Base-by-base conservation (phyloP, 2,888 invertebrate genomes). In the Drosophila maculinotata region DNA sequence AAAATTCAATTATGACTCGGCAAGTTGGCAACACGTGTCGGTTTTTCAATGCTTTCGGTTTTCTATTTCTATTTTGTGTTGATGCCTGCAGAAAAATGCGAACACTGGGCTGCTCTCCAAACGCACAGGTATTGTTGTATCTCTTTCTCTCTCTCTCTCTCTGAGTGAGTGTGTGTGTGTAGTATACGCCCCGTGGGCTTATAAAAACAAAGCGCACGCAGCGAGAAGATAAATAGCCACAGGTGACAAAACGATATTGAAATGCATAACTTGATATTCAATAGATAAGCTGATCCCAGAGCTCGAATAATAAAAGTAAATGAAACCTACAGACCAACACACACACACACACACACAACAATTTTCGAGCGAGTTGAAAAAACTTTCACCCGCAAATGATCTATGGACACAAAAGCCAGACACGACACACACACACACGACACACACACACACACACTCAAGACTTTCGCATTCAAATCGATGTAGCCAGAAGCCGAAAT, bases 261-360 rank as follows among this genome's bases (percentile, higher is more conserved):
- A 85, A 87, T 79, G 81, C 79, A 85, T 75, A 83, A 82, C 87
- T 81, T 81, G 88, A 87, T 81, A 87, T 87, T 81, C 81, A 82
- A 88, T 88, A 81, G 81, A 86, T 81, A 81, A 86, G 68, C 80
- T 63, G 58, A 65, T 70, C 76, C 76, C 66, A 66, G 65, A 71
- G 85, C 66, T 63, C 47, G 57, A 59, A 71, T 79, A 79, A 72
- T 78, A 59, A 59, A 74, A 66, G 76, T 79, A 79, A 86, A 79
- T 86, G 71, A 85, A 81, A 78, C 56, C 76, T 63, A 84, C 64
- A 74, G 60, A 69, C 47, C 36, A 49, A 58, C 52, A 41, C 15
- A 44, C 35, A 35, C 33, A n/a, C 4, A 7, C 33, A 15, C 10
- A 20, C 17, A 9, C n/a, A 14, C 9, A 12, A 65, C 49, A 65